Percentiles rank a stretch among this genome's conserved stretches.
These are phyloP conservation scores for Hymenochirus boettgeri DNA, from an alignment of 2,113 vertebrate genomes.

Conservation along the genomic window DNA sequence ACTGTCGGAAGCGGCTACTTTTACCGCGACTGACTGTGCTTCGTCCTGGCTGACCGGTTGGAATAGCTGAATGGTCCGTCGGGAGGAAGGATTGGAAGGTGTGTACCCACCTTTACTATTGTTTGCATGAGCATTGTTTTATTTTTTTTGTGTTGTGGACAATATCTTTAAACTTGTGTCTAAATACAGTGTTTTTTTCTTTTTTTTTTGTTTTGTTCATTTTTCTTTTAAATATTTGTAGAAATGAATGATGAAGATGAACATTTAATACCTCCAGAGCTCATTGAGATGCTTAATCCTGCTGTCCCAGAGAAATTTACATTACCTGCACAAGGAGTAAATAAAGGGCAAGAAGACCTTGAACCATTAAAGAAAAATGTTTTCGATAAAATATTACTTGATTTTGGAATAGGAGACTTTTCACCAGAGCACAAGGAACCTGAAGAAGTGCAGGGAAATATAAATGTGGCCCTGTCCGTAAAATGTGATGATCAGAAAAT, in stretches of 20 bases:
- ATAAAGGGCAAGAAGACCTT: slow-evolving; percentile 43
- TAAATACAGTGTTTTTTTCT: no score
- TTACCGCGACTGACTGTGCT: no score
- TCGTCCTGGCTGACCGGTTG: no score
- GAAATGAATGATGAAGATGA: slow-evolving; percentile 70
- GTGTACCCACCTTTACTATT: no score
- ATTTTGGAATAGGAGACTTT: slow-evolving; percentile 48
- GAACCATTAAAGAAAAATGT: slow-evolving; percentile 48
- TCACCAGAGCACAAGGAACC: slow-evolving; percentile 58
- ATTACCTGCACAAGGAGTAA: slow-evolving; percentile 70
- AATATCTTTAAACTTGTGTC: no score
- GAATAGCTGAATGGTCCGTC: no score
- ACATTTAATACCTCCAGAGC: slow-evolving; percentile 69
- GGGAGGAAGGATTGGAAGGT: no score
- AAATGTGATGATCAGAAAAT: slow-evolving; percentile 79
- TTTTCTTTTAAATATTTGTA: slow-evolving; percentile 3
- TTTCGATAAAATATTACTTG: slow-evolving; percentile 47
- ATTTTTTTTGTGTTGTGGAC: no score
- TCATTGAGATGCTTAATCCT: slow-evolving; percentile 64
- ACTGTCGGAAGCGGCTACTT: no score
- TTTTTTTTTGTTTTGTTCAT: no score
- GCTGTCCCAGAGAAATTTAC: slow-evolving; percentile 37
- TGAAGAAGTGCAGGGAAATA: slow-evolving; percentile 67
- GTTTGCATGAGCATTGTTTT: no score
- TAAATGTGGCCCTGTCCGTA: slow-evolving; percentile 68